Base-by-base conservation (phyloP, 2,797 vertebrate genomes). In the Pseudopleuronectes americanus region DNA sequence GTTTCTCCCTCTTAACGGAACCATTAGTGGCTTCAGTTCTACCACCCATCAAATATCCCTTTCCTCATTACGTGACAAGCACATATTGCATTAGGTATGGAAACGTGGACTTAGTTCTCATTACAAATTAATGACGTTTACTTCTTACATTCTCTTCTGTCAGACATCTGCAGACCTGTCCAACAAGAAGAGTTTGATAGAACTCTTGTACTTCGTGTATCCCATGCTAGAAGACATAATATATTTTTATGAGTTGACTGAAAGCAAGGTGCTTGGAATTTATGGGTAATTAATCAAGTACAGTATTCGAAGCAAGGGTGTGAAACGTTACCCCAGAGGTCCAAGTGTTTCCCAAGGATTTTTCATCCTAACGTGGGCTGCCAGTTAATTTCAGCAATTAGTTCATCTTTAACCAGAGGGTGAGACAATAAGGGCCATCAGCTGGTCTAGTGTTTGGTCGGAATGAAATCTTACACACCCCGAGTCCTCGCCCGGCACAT, bases 21-120 rank as follows among this genome's bases (percentile, higher is more conserved):
- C 76, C 77, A 89, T 89, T 86, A 81, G 84, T 87, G 85, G 76
- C 82, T 72, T 92, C 84, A 81, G 62, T 88, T 90, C 89, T n/a
- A n/a, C n/a, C 83, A 83, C 77, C 84, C 77, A 22, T 85, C 86
- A 80, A 60, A 74, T 85, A 73, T 84, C 79, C 33, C 69, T 84
- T 84, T 88, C 67, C 77, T 74, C 41, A 54, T 84, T 85, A 89
- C 84, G 81, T 88, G 79, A 85, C 83, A 91, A 90, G 92, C 87
- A 88, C 87, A 89, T 79, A 19, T 41, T 45, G 64, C 73, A 76
- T 89, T 70, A 68, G 80, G 80, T 76, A 74, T 69, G 58, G 12
- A 52, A 49, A 79, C 73, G 71, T 77, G 48, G 38, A 53, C 64
- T 76, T 71, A 61, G 84, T 85, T 84, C 80, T 89, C 81, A 80